phyloP scores from a whole-genome alignment of 1,140 invertebrate species.

The Drosophila sucinea region DNA sequence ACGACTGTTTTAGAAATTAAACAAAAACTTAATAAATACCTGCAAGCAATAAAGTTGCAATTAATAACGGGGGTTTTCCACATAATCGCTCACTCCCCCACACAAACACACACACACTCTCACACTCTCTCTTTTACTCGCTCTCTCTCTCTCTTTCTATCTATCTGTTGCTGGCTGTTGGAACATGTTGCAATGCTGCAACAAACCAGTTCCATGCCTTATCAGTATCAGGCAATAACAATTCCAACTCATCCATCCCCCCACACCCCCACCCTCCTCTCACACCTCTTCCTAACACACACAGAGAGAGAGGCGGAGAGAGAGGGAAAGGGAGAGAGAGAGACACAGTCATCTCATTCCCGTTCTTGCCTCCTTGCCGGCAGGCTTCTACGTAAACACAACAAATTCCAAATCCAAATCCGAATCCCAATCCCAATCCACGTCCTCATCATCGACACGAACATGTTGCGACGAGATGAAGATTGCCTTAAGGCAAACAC shows the following conservation, averaged over 20 bases:
- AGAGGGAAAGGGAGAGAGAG: too few species aligned
- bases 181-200: conserved; percentile 59
- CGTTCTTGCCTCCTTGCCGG: conserved; percentile 71
- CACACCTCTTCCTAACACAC: too few species aligned
- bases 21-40: conserved; percentile 75
- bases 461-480: conserved; percentile 61
- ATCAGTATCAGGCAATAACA: conserved; percentile 34
- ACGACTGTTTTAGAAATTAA: conserved; percentile 60
- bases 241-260: neutral
- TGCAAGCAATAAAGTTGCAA: conserved; percentile 69
- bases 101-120: conserved; percentile 15
- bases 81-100: neutral
- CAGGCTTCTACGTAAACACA: conserved; percentile 68
- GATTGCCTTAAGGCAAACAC: conserved; percentile 36
- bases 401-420: conserved; percentile 25
- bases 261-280: neutral
- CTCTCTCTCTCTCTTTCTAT: conserved; percentile 15
- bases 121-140: conserved; percentile 13
- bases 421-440: conserved; percentile 9
- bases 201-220: conserved; percentile 74
- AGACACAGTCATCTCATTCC: conserved; percentile 60
- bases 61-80: conserved; percentile 64
- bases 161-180: conserved; percentile 55
- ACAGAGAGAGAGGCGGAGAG: too few species aligned
- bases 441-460: conserved; percentile 40